Evolutionary conservation across 2,888 invertebrate genomes (phyloP).

Genomic region (Rhamnusium bicolor): DNA sequence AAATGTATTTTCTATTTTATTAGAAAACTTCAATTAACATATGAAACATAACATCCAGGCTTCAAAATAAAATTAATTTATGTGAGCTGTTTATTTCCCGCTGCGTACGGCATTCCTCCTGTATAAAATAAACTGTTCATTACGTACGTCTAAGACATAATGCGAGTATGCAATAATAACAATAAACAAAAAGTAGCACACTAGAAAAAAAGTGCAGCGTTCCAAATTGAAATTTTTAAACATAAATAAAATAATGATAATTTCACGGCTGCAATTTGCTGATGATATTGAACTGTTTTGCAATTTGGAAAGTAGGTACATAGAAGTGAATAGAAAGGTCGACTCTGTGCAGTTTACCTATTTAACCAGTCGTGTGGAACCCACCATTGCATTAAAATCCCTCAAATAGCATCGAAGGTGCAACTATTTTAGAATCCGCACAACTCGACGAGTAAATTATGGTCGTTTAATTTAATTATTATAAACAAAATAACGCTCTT

Average conservation of each 20-base stretch:
- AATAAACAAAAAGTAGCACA: neutral
- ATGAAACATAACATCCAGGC: too few relatives aligned
- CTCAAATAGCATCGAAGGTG: slow-evolving; percentile 34
- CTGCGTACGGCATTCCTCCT: neutral
- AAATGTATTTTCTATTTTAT: too few relatives aligned
- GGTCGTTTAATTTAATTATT: slow-evolving; percentile 19
- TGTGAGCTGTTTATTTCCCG: neutral
- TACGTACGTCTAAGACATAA: too few relatives aligned
- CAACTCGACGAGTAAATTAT: slow-evolving; percentile 8
- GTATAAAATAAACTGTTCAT: too few relatives aligned
- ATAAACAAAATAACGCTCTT: slow-evolving; percentile 1
- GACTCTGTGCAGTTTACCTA: slow-evolving; percentile 34
- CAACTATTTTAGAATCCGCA: slow-evolving; percentile 17
- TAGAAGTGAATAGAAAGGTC: slow-evolving; percentile 37
- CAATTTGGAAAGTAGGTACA: slow-evolving; percentile 46
- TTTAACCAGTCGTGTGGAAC: slow-evolving; percentile 40
- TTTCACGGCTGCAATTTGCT: slow-evolving; percentile 16
- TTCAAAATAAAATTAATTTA: too few relatives aligned
- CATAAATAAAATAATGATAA: neutral
- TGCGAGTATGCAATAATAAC: neutral
- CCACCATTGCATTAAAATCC: slow-evolving; percentile 30
- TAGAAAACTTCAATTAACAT: too few relatives aligned
- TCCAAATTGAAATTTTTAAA: neutral
- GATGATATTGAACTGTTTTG: slow-evolving; percentile 35
- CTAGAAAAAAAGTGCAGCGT: slow-evolving; percentile 3